Evolutionary conservation across 2,888 invertebrate genomes (phyloP).

Genomic region (Eubasilissa splendida): DNA sequence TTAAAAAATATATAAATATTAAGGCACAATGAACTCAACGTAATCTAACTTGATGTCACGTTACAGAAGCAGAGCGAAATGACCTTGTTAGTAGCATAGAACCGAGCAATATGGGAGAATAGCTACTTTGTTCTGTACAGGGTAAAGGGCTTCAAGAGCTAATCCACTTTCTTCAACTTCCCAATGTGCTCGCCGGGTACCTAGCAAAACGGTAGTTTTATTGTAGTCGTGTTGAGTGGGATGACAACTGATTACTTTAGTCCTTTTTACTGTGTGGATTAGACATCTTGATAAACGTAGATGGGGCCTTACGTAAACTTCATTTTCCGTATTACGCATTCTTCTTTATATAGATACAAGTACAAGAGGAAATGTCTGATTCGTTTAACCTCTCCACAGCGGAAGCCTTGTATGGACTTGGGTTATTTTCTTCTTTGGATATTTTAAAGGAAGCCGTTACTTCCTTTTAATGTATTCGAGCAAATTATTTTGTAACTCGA

Average conservation of each 20-base stretch:
- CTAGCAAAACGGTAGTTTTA: neutral
- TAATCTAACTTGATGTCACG: conserved; percentile 13
- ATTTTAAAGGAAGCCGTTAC: neutral
- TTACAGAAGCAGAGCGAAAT: conserved; percentile 5
- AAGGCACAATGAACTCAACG: neutral
- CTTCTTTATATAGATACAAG: conserved; percentile 21
- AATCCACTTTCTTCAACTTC: conserved; percentile 1
- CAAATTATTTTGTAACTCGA: too few relatives aligned
- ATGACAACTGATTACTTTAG: neutral
- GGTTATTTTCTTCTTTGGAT: conserved; percentile 14
- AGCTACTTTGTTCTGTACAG: conserved; percentile 1
- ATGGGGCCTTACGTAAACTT: conserved; percentile 12
- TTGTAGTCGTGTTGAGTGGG: neutral
- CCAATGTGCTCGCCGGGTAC: neutral
- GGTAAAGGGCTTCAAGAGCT: neutral
- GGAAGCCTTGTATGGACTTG: conserved; percentile 12
- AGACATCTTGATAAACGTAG: neutral
- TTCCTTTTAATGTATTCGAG: too few relatives aligned
- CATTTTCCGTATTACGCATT: conserved; percentile 31
- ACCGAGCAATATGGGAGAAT: conserved; percentile 25
- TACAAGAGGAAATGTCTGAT: conserved; percentile 9
- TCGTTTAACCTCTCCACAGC: conserved; percentile 11
- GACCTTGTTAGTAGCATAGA: conserved; percentile 6
- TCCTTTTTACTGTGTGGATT: neutral
- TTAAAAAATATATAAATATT: neutral